A percentile compares a stretch with the other conserved stretches of the same genome.
These are phyloP conservation scores for Leucophenga varia DNA, from an alignment of 1,140 invertebrate genomes.

Conservation along the genomic window DNA sequence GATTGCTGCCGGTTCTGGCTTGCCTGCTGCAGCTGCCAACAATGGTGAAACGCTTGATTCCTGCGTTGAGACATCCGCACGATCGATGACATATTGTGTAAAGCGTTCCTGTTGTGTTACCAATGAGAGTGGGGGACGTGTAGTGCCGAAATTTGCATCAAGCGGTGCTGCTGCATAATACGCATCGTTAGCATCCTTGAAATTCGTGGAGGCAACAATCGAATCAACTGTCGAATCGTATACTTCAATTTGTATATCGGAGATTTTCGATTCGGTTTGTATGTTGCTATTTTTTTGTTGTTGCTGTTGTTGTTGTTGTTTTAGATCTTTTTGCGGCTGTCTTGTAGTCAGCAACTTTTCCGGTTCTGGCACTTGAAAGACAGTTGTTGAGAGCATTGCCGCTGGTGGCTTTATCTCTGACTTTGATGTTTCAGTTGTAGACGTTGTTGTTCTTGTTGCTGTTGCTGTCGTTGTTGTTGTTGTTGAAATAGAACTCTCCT, in stretches of 20 bases:
- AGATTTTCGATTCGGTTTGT: constrained; percentile 48
- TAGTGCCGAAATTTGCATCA: constrained; percentile 22
- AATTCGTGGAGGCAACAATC: constrained; percentile 47
- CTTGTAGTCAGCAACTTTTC: constrained; percentile 23
- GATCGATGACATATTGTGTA: constrained; percentile 50
- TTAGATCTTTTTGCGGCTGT: constrained; percentile 9
- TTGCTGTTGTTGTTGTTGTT: constrained; percentile 1
- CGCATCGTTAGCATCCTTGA: constrained; percentile 33
- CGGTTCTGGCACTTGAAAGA: constrained; percentile 45
- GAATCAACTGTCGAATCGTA: constrained; percentile 51
- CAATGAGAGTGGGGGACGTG: constrained; percentile 15
- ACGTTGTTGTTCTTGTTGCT: constrained; percentile 5
- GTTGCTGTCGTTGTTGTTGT: constrained; percentile 8
- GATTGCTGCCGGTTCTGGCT: constrained; percentile 47
- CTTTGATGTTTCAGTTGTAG: neutral
- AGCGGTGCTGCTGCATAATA: constrained; percentile 24
- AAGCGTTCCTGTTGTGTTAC: constrained; percentile 38
- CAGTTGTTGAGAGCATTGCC: constrained; percentile 39
- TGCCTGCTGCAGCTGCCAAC: constrained; percentile 23
- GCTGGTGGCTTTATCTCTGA: neutral
- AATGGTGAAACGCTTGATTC: constrained; percentile 12
- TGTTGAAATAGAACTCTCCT: constrained; percentile 9
- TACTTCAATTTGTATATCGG: constrained; percentile 52
- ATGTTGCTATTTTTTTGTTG: constrained; percentile 7
- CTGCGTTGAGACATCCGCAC: constrained; percentile 43